These are phyloP conservation scores for Electrophaes corylata DNA, from an alignment of 2,888 invertebrate genomes.

Conservation along the genomic window DNA sequence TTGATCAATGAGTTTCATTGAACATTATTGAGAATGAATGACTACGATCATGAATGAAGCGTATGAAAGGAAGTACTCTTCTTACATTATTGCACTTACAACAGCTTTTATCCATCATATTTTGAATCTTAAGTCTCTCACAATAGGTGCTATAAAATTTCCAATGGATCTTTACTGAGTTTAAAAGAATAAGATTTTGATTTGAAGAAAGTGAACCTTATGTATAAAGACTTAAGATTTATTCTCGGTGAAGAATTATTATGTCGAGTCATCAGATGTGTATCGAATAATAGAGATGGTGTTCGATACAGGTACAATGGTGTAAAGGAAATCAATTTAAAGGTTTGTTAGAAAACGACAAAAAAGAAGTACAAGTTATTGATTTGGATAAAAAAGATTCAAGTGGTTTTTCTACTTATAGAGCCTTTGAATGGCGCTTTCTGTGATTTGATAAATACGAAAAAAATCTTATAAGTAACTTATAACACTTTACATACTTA, in stretches of 20 bases:
- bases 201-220: slow-evolving; percentile 1
- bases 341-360: slow-evolving; percentile 29
- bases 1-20: slow-evolving; percentile 48
- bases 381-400: slow-evolving; percentile 25
- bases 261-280: slow-evolving; percentile 29
- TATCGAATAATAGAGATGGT: slow-evolving; percentile 38
- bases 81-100: slow-evolving; percentile 47
- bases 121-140: slow-evolving; percentile 26
- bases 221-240: background rate
- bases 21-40: slow-evolving; percentile 61
- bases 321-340: slow-evolving; percentile 34
- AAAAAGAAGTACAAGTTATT: slow-evolving; percentile 28
- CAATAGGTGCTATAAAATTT: slow-evolving; percentile 24
- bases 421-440: background rate
- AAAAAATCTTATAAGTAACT: background rate
- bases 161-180: slow-evolving; percentile 5
- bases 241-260: background rate
- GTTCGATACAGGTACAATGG: slow-evolving; percentile 38
- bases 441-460: background rate
- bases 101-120: slow-evolving; percentile 41
- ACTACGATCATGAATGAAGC: slow-evolving; percentile 65
- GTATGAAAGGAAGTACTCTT: slow-evolving; percentile 60
- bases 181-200: background rate
- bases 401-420: slow-evolving; percentile 2
- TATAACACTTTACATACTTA: no score